Conservation (phyloP, 2,888 invertebrate species). For the Zygothrica quintamaculata region DNA sequence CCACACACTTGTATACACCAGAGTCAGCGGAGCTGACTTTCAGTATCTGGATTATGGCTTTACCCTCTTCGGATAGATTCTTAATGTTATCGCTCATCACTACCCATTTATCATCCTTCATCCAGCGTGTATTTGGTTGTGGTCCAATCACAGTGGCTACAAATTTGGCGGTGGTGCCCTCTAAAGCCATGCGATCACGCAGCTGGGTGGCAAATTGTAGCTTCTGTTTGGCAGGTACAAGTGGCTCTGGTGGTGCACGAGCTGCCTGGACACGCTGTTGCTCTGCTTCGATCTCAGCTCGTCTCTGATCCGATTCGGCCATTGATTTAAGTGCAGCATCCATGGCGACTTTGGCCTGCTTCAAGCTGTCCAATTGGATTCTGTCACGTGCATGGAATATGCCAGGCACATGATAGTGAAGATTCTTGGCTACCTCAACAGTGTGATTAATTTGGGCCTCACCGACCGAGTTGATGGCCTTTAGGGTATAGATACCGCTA, state of each 20-base stretch:
- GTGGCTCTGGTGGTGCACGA: slow-evolving; percentile 75
- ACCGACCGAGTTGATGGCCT: slow-evolving; percentile 89
- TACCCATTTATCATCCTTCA: slow-evolving; percentile 89
- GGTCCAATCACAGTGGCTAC: slow-evolving; percentile 91
- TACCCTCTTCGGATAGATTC: slow-evolving; percentile 88
- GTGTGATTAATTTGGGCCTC: slow-evolving; percentile 85
- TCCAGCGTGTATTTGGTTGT: slow-evolving; percentile 90
- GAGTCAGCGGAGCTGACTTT: slow-evolving; percentile 89
- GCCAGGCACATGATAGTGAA: slow-evolving; percentile 85
- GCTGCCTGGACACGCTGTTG: slow-evolving; percentile 56
- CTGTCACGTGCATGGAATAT: slow-evolving; percentile 83
- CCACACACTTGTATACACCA: slow-evolving; percentile 93
- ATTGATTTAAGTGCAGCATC: slow-evolving; percentile 83
- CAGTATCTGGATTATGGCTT: slow-evolving; percentile 90
- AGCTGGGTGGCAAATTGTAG: slow-evolving; percentile 89
- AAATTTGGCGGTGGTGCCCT: slow-evolving; percentile 90
- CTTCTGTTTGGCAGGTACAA: slow-evolving; percentile 83
- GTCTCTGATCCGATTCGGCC: slow-evolving; percentile 82
- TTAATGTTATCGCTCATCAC: slow-evolving; percentile 86
- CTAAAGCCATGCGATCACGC: slow-evolving; percentile 90
- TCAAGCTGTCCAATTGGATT: slow-evolving; percentile 81
- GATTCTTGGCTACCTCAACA: slow-evolving; percentile 86
- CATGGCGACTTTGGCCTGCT: slow-evolving; percentile 81
- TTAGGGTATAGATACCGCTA: slow-evolving; percentile 89
- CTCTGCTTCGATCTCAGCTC: slow-evolving; percentile 73